phyloP scores from a whole-genome alignment of 2,888 invertebrate species.

The Spilosoma lubricipeda region DNA sequence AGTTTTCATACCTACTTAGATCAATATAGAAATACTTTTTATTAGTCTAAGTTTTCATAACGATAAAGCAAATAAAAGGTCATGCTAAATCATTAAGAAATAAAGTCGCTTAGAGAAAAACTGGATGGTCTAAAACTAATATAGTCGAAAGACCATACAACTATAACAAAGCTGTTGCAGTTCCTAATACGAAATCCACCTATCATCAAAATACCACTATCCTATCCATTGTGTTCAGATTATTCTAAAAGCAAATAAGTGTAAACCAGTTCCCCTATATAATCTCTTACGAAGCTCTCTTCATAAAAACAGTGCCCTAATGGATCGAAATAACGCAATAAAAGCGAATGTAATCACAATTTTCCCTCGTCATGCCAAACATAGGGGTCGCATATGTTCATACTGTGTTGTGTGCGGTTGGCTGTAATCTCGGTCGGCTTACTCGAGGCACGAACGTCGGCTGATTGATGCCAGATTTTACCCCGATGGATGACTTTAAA shows the following conservation, averaged over 20 bases:
- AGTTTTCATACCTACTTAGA: not conserved
- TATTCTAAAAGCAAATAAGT: conserved; percentile 23
- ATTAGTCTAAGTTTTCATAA: too few species aligned
- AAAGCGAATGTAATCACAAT: conserved; percentile 71
- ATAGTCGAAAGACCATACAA: not conserved
- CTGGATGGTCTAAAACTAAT: not conserved
- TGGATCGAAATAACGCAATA: conserved; percentile 73
- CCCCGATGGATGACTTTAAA: conserved; percentile 53
- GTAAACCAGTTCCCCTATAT: conserved; percentile 27
- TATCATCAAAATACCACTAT: not conserved
- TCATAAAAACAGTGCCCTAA: conserved; percentile 57
- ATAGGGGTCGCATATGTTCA: conserved; percentile 59
- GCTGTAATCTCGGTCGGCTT: conserved; percentile 66
- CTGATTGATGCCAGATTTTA: conserved; percentile 72
- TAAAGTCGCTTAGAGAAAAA: not conserved
- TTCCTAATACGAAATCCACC: conserved; percentile 8
- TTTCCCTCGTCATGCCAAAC: conserved; percentile 59
- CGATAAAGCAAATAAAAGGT: not conserved
- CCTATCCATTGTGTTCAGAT: conserved; percentile 4
- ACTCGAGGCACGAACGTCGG: conserved; percentile 51
- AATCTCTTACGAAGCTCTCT: conserved; percentile 38
- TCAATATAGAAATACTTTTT: too few species aligned
- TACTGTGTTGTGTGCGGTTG: conserved; percentile 31
- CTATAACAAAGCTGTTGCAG: not conserved
- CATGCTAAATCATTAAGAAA: not conserved